Evolutionary conservation across 2,888 invertebrate genomes (phyloP), one percentile per base, ranked within the genome.

Genomic region (Ferdinandea cuprea): DNA sequence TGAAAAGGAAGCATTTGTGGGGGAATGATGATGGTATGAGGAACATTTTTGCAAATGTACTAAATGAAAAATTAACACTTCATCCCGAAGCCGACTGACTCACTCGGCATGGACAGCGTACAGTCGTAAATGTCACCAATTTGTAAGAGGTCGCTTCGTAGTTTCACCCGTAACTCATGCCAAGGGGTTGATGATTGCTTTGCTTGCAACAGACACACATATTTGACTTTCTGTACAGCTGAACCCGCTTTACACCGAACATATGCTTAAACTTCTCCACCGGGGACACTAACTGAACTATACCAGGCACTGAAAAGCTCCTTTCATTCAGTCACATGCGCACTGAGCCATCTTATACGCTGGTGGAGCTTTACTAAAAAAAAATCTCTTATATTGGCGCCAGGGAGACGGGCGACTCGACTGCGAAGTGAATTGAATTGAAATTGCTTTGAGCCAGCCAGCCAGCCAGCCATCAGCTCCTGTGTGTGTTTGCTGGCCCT

Each of bases 31-130:
- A 2, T 19, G 19, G 6, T 1, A 6, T 3, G 21, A 13, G 21
- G 48, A 0, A 35, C 44, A 63, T 54, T 54, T 73, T 52, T 71
- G 65, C 71, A 81, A 77, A 71, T 74, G 76, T 59, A 59, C 72
- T 83, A 78, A 83, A 83, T 83, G 83, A 78, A 83, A 83, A 83
- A 83, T 83, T 83, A 83, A 83, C 83, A 83, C 83, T 83, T 83
- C 78, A 83, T 78, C 65, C 78, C 48, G 78, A 50, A 78, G 63
- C 52, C 69, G 54, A 35, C 61, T 76, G 54, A 35, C 61, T 76
- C 44, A 35, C 72, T 66, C 56, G 66, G 61, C 63, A 48, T 19
- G 71, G 46, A 81, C 69, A 81, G 81, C 68, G 54, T 68, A 72
- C 66, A 68, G 61, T 58, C 72, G 66, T 78, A 83, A 83, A 83